Evolutionary conservation across 1,140 invertebrate species (phyloP).

Genomic region (Megalonaias nervosa): DNA sequence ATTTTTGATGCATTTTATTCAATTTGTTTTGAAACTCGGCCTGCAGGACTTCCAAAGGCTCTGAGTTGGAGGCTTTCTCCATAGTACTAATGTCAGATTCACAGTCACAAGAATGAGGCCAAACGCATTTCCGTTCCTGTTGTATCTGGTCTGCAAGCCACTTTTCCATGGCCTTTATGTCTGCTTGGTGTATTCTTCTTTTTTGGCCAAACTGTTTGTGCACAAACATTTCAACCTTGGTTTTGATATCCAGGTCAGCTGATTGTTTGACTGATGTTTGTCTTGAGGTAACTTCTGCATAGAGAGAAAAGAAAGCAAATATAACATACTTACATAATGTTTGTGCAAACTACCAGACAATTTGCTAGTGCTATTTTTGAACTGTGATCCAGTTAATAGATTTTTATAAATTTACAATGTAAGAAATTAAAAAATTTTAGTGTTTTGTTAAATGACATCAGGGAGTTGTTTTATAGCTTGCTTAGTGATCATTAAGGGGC

Average conservation of each 20-base stretch:
- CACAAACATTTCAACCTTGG: constrained; percentile 52
- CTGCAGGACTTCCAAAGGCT: too few relatives aligned
- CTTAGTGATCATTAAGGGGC: too few relatives aligned
- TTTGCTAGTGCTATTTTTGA: not conserved
- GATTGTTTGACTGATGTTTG: not conserved
- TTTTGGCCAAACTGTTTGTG: constrained; percentile 60
- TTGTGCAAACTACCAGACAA: not conserved
- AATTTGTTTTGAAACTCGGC: too few relatives aligned
- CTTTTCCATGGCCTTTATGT: constrained; percentile 52
- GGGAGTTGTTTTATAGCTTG: too few relatives aligned
- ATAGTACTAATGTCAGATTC: too few relatives aligned
- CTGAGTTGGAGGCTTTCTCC: too few relatives aligned
- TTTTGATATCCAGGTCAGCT: constrained; percentile 48
- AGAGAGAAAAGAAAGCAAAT: not conserved
- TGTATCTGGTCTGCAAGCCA: constrained; percentile 53
- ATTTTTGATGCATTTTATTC: too few relatives aligned
- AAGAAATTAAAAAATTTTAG: too few relatives aligned
- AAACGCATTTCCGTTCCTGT: constrained; percentile 35
- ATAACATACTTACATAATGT: not conserved
- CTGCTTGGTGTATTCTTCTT: constrained; percentile 52
- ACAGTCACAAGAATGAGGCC: too few relatives aligned
- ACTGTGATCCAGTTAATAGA: not conserved
- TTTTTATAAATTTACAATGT: too few relatives aligned
- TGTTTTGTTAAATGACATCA: too few relatives aligned
- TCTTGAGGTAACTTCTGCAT: constrained; percentile 13